Evolutionary conservation across 2,113 vertebrate genomes (phyloP), one percentile per base, ranked within the genome.

Genomic region (Echinops telfairi): DNA sequence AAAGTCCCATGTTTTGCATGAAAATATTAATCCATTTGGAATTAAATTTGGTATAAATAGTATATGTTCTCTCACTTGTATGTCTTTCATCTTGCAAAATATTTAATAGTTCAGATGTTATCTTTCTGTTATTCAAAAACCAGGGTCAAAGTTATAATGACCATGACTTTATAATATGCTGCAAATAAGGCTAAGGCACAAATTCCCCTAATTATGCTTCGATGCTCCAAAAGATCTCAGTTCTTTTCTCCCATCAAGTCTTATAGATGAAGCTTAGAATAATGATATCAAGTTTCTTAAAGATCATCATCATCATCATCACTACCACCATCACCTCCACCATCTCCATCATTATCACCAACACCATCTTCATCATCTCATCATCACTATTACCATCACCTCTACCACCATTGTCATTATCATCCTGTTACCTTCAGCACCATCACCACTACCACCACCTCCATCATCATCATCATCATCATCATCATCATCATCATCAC

Each of bases 11-110:
- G 71, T 92, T 53, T 73, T 68, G 71, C 36, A 17, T 58, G 71
- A 66, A 80, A 87, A 80, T 84, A 75, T 70, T 60, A 25, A 73
- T 75, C 64, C 87, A 68, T 87, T 92, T 88, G 86, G 90, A 90
- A 80, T 92, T 80, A 80, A 94, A 92, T 76, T 88, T 0, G 64
- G 43, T 38, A 75, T 77, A 83, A 76, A 60, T 77, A 73, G 66
- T 76, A 53, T 62, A 23, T 76, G 83, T 92, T 90, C 47, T 68
- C 57, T 92, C 77, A 86, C 85, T 81, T 90, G 70, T 62, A 92
- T 80, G 90, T 90, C 84, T 88, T 73, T 86, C 77, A 36, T 94
- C 75, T 58, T 88, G 76, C 60, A 73, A 62, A 80, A 80, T 84
- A 76, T 53, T 76, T 22, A 84, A 80, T 83, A 87, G 64, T 23